Evolutionary conservation across 1,140 invertebrate species (phyloP), one percentile per base, ranked within the genome.

Genomic region (Nymphalis io): DNA sequence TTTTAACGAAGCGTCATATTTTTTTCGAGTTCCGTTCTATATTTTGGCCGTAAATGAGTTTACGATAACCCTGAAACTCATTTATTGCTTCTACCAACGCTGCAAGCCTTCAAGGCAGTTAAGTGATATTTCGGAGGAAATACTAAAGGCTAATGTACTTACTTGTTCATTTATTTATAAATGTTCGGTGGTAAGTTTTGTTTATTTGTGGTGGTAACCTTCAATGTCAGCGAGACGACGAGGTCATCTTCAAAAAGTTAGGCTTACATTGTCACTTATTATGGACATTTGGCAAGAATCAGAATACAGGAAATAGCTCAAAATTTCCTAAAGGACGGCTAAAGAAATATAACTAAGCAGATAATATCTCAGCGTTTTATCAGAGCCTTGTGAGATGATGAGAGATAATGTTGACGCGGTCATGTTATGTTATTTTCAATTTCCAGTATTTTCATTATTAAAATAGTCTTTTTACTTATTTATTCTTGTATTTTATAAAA

Each of bases 41-140:
- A 71, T 74, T 71, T 71, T 67, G 66, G 57, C 13, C 21, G 51
- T 13, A 27, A 23, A 27, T 55, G 20, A 55, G 23, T 16, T 27
- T 60, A 44, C 60, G 70, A 67, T 75, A 73, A 73, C 67, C 51
- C 59, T 65, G 61, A 55, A 73, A 70, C 67, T 69, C 42, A 39
- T 68, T 63, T 15, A 16, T 60, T 68, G 66, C 61, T 44, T 63
- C 73, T 21, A 68, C 57, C 42, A 68, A 46, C 60, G 67, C 15
- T 40, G 73, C 53, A 38, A 46, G 27, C 67, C 64, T 63, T 58
- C 79, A 79, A 82, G 80, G 80, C 70, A 65, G 70, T 60, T 75
- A 62, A 76, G 72, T 82, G 76, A 70, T 82, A 82, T 79, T 78
- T 80, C 51, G 44, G 65, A 68, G 55, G 65, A 72, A 67, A 57